phyloP scores from a whole-genome alignment of 2,113 vertebrate species.

The Sprattus sprattus region DNA sequence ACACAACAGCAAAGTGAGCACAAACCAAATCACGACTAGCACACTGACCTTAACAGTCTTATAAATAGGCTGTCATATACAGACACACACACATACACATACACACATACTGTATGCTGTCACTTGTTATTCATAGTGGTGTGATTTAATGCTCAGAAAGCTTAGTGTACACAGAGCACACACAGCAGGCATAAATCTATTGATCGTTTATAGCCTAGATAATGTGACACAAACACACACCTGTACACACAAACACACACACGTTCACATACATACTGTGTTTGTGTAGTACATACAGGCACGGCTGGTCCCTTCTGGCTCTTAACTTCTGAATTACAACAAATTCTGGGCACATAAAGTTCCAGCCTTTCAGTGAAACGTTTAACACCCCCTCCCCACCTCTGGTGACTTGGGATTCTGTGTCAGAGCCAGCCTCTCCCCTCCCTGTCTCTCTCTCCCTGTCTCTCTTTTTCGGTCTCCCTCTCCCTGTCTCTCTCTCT shows the following conservation, averaged over 20 bases:
- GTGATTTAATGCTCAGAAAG: not conserved
- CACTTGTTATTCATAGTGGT: not conserved
- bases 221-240: not conserved
- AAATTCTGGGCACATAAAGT: not conserved
- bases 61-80: not conserved
- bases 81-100: not conserved
- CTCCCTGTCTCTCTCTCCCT: not conserved
- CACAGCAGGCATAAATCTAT: not conserved
- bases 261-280: not conserved
- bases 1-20: not conserved
- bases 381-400: not conserved
- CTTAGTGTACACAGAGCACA: not conserved
- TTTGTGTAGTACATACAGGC: not conserved
- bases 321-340: not conserved
- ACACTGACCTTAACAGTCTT: not conserved
- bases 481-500: not conserved
- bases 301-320: not conserved
- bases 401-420: not conserved
- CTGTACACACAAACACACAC: not conserved
- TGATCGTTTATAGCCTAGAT: not conserved
- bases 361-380: not conserved
- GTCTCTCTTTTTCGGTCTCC: not conserved
- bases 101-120: not conserved
- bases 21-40: not conserved
- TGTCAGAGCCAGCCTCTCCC: not conserved